Evolutionary conservation across 1,140 invertebrate species (phyloP).

Genomic region (Tetragnatha versicolor): DNA sequence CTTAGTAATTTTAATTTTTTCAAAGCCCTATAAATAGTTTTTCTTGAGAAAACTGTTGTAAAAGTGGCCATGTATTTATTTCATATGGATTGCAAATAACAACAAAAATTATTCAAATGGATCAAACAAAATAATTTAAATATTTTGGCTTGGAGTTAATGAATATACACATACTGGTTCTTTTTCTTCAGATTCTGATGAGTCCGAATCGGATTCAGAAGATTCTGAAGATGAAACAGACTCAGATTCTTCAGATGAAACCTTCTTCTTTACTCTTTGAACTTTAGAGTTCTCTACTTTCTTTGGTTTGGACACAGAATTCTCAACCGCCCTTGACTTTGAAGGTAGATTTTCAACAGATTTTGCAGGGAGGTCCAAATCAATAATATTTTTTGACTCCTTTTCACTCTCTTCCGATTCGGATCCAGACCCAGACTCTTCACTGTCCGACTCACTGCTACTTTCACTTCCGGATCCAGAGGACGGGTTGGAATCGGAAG

Average conservation of each 20-base stretch:
- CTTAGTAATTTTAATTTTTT: too few relatives aligned
- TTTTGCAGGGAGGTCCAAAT: conserved; percentile 1
- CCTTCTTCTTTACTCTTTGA: conserved; percentile 21
- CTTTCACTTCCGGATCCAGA: conserved; percentile 20
- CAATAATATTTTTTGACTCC: conserved; percentile 36
- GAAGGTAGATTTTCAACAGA: background rate
- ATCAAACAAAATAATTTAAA: background rate
- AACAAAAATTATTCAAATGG: background rate
- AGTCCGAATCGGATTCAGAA: conserved; percentile 20
- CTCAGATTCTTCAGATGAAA: conserved; percentile 9
- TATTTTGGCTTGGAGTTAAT: too few relatives aligned
- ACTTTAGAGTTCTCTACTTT: background rate
- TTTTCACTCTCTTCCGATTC: conserved; percentile 53
- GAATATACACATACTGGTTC: conserved; percentile 12
- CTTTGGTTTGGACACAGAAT: conserved; percentile 29
- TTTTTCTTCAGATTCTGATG: conserved; percentile 39
- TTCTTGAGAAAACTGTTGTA: background rate
- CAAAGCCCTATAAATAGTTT: too few relatives aligned
- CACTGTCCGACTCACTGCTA: conserved; percentile 44
- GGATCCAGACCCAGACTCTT: conserved; percentile 28
- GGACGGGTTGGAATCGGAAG: conserved; percentile 9
- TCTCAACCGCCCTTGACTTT: background rate
- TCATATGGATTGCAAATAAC: background rate
- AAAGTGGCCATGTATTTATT: too few relatives aligned
- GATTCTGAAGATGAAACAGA: too few relatives aligned